phyloP scores from a whole-genome alignment of 1,140 invertebrate genomes.

The Sinonovacula constricta region DNA sequence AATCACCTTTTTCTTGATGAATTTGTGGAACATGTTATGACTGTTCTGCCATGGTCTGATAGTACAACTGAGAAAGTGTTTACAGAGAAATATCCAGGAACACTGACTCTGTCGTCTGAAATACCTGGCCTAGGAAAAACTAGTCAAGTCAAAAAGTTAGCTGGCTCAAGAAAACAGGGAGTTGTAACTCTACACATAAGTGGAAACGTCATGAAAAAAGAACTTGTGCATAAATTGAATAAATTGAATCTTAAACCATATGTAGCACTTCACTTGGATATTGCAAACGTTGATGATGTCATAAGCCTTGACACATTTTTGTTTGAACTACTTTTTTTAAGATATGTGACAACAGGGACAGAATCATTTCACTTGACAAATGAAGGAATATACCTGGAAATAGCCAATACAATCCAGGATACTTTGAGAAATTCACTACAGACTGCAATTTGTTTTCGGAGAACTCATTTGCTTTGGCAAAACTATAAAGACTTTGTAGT shows the following conservation, averaged over 20 bases:
- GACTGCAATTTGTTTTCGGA: constrained; percentile 50
- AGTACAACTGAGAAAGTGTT: constrained; percentile 9
- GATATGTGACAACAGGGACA: constrained; percentile 41
- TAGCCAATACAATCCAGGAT: constrained; percentile 57
- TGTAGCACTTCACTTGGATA: constrained; percentile 55
- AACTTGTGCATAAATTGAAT: constrained; percentile 30
- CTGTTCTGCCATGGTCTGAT: constrained; percentile 18
- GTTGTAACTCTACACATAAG: constrained; percentile 51
- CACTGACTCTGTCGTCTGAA: constrained; percentile 50
- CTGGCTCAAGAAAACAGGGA: not conserved
- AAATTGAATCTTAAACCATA: constrained; percentile 6
- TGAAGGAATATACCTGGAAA: constrained; percentile 48
- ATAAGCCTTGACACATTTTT: constrained; percentile 52
- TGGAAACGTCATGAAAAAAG: constrained; percentile 23
- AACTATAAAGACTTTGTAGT: constrained; percentile 41
- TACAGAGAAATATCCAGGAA: constrained; percentile 18
- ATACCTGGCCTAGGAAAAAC: constrained; percentile 56
- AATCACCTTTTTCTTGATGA: too few relatives aligned
- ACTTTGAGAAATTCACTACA: constrained; percentile 45
- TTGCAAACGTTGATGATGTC: constrained; percentile 43
- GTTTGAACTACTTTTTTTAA: constrained; percentile 56
- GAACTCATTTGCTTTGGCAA: constrained; percentile 46
- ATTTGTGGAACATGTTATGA: not conserved
- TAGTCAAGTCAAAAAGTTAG: constrained; percentile 19
- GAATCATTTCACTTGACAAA: constrained; percentile 13